Evolutionary conservation across 2,113 vertebrate species (phyloP).

Genomic region (Cercocebus atys): DNA sequence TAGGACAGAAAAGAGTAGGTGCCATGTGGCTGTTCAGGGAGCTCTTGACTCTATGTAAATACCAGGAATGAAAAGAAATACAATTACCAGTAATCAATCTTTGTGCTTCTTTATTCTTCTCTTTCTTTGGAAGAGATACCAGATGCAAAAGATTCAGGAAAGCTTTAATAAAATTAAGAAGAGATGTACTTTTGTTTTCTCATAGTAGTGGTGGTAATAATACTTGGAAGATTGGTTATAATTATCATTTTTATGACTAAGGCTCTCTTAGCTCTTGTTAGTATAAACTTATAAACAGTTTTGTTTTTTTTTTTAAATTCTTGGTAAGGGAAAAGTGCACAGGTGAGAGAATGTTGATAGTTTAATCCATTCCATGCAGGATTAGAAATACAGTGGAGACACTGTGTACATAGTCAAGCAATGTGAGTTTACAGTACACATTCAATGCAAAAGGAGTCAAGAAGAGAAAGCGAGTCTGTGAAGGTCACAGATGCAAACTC

Average conservation of each 20-base stretch:
- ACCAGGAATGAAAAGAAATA: background rate
- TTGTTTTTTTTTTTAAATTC: background rate
- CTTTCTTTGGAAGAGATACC: background rate
- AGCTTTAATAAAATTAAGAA: background rate
- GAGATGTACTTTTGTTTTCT: background rate
- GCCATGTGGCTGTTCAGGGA: background rate
- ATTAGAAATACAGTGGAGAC: background rate
- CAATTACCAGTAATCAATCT: background rate
- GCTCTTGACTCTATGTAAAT: background rate
- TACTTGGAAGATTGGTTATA: background rate
- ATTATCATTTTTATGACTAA: background rate
- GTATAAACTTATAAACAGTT: background rate
- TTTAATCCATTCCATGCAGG: background rate
- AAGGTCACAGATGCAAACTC: background rate
- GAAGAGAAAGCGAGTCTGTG: no score
- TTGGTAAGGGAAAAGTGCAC: background rate
- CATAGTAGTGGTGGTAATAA: background rate
- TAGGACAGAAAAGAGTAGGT: background rate
- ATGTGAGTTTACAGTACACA: background rate
- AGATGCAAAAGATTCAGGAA: background rate
- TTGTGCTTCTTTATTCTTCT: background rate
- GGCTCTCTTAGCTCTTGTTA: background rate
- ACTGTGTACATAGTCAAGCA: background rate
- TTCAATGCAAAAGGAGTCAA: background rate
- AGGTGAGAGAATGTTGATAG: background rate